phyloP scores from a whole-genome alignment of 2,888 invertebrate genomes.

The Drepanosiphum platanoidis region DNA sequence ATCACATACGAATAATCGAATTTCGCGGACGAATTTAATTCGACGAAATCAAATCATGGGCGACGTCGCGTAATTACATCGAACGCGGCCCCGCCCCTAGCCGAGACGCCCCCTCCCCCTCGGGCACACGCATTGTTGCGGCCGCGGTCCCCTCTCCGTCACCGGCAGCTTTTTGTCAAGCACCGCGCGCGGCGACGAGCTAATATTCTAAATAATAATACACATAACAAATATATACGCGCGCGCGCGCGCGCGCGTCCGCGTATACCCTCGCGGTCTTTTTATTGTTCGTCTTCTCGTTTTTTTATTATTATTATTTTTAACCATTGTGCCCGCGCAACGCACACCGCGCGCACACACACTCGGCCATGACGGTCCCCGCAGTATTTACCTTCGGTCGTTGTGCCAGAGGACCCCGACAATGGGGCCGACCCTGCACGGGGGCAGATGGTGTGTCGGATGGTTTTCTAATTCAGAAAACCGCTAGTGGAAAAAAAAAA shows the following conservation, averaged over 20 bases:
- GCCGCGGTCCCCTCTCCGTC: neutral
- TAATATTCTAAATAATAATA: neutral
- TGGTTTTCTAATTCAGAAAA: constrained; percentile 58
- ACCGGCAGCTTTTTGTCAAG: constrained; percentile 29
- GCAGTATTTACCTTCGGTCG: constrained; percentile 30
- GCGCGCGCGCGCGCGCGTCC: neutral
- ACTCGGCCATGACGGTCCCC: constrained; percentile 37
- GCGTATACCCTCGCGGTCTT: constrained; percentile 13
- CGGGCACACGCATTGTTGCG: neutral
- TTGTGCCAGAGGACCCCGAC: neutral
- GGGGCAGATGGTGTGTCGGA: constrained; percentile 49
- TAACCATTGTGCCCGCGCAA: neutral
- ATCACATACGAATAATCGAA: neutral
- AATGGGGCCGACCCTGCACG: constrained; percentile 10
- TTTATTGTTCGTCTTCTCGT: constrained; percentile 46
- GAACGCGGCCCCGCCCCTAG: constrained; percentile 12
- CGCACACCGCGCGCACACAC: neutral
- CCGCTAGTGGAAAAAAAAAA: constrained; percentile 32
- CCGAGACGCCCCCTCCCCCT: neutral
- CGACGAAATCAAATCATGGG: neutral
- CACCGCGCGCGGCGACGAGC: neutral
- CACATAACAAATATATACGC: neutral
- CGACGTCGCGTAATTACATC: neutral
- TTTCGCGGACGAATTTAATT: neutral
- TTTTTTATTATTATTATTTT: constrained; percentile 13